Base-by-base conservation (phyloP, 2,797 vertebrate species). In the Etheostoma nigrum region DNA sequence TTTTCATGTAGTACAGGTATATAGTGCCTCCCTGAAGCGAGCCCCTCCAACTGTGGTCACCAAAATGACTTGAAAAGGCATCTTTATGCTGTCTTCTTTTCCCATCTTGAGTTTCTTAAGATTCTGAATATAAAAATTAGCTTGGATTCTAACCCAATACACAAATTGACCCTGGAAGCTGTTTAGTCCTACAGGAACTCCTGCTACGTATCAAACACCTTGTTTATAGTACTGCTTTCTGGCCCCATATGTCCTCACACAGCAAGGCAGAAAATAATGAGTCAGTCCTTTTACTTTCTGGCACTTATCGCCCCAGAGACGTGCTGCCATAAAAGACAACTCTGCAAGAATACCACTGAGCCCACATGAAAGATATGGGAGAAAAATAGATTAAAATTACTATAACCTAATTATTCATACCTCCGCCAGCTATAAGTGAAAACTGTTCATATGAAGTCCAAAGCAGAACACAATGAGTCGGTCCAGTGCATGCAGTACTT, bases 251-350 rank as follows among this genome's bases (percentile, higher is more conserved):
- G 71, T 78, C 76, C 55, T 78, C 68, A 61, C 76, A 64, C 78
- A 87, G 81, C 76, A 72, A 49, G 78, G 48, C 61, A 77, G 48
- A 84, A 88, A 91, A 81, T 70, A 86, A 88, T 80, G 80, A 87
- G 49, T 85, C 51, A n/a, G 18, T 67, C 66, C 4, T 59, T 83
- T 75, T 68, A 11, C 62, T 82, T 67, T 42, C 40, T 75, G 64
- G 30, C 42, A 36, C 65, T 78, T 51, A 10, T 73, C 16, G 23
- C 72, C 59, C 6, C 4, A 45, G 58, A 60, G 54, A 82, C 23
- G 15, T 40, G 15, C 45, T 18, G 63, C 51, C 58, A 69, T 68
- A 70, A 79, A 74, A 76, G 67, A 60, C 40, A 42, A 19, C 59
- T 48, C 10, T 18, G 58, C 49, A 40, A 62, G n/a, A 76, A 66